Conservation (phyloP, 2,113 vertebrate genomes). For the Lepisosteus osseus region DNA sequence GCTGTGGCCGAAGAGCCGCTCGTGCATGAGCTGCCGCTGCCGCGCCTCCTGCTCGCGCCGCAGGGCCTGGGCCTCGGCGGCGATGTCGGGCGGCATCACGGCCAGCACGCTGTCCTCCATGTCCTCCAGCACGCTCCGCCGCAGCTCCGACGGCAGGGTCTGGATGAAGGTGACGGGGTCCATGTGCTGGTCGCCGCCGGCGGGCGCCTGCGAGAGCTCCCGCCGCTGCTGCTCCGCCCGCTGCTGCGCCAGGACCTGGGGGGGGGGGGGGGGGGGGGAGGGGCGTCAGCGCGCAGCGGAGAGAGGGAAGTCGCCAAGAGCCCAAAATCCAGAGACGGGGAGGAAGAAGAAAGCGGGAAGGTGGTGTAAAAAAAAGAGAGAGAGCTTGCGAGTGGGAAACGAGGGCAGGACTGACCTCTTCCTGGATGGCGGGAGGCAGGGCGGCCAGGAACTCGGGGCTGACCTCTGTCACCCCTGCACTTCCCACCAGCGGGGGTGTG, state of each 20-base stretch:
- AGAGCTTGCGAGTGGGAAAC: too few relatives aligned
- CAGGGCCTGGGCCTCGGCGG: slow-evolving; percentile 85
- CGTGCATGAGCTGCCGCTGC: slow-evolving; percentile 91
- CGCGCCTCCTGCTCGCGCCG: slow-evolving; percentile 87
- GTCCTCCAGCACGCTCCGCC: slow-evolving; percentile 86
- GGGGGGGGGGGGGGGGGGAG: neutral
- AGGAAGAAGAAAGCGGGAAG: too few relatives aligned
- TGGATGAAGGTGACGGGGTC: slow-evolving; percentile 94
- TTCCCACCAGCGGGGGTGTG: slow-evolving; percentile 67
- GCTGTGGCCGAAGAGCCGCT: slow-evolving; percentile 88
- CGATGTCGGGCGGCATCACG: slow-evolving; percentile 91
- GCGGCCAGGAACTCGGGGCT: slow-evolving; percentile 91
- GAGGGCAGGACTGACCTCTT: slow-evolving; percentile 69
- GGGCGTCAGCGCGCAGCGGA: too few relatives aligned
- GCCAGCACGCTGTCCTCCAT: slow-evolving; percentile 94
- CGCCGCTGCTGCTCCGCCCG: slow-evolving; percentile 87
- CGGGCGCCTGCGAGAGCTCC: slow-evolving; percentile 83
- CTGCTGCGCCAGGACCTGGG: slow-evolving; percentile 89
- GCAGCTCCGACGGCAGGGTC: slow-evolving; percentile 83
- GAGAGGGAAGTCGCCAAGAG: neutral
- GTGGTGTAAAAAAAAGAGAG: too few relatives aligned
- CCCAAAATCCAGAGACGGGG: too few relatives aligned
- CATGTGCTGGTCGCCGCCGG: slow-evolving; percentile 80
- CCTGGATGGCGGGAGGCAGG: slow-evolving; percentile 87
- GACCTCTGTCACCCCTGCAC: slow-evolving; percentile 83